A percentile compares a stretch with the other conserved stretches of the same genome.
These are phyloP conservation scores for Falco naumanni DNA, from an alignment of 2,797 vertebrate species.

Conservation along the genomic window DNA sequence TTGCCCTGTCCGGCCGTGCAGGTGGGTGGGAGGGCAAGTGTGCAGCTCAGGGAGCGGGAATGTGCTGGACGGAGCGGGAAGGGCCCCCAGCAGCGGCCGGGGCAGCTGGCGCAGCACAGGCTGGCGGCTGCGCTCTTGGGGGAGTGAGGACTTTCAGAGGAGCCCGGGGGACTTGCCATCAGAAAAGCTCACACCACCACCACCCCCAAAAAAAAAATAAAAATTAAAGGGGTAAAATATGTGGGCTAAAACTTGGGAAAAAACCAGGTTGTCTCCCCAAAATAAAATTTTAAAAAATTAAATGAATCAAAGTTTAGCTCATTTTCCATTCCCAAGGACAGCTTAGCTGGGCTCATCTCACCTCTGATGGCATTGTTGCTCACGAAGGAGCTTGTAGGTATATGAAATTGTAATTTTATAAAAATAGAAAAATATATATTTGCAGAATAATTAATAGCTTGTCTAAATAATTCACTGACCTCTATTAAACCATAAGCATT, in stretches of 20 bases:
- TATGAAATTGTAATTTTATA: slow-evolving; percentile 51
- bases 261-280: neutral
- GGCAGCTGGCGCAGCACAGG: neutral
- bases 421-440: slow-evolving; percentile 54
- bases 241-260: neutral
- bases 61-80: neutral
- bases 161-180: neutral
- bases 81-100: neutral
- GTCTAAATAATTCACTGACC: slow-evolving; percentile 38
- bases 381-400: slow-evolving; percentile 50
- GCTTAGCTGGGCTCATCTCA: neutral
- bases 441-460: slow-evolving; percentile 39
- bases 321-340: neutral
- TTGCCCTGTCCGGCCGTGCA: rapidly evolving
- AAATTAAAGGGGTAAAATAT: neutral
- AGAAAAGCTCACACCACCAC: neutral
- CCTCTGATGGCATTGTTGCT: slow-evolving; percentile 45
- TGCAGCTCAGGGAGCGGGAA: neutral
- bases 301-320: neutral
- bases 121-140: neutral
- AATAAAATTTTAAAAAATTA: neutral
- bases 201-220: too few species aligned
- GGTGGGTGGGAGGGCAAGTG: rapidly evolving
- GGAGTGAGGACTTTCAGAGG: neutral
- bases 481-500: slow-evolving; percentile 38